A percentile compares a stretch with the other conserved stretches of the same genome.
Evolutionary conservation across 2,113 vertebrate genomes (phyloP).

Genomic region (western clawed frog (Xenopus tropicalis)): DNA sequence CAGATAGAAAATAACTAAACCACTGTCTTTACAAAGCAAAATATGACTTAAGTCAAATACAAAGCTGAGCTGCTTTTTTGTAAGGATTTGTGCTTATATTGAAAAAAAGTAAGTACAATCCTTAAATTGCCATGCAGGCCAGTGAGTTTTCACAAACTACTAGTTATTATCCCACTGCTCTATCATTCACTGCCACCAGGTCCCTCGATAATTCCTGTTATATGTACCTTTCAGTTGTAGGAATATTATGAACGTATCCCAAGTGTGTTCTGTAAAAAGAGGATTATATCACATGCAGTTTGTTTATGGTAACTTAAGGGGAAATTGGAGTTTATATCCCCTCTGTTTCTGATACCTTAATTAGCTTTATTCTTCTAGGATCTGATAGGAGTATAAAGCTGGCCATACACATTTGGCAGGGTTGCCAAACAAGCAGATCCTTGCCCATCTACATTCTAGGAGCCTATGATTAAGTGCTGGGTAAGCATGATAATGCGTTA

Average conservation of each 20-base stretch:
- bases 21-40: too few species aligned
- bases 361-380: too few species aligned
- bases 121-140: conserved; percentile 42
- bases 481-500: too few species aligned
- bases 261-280: conserved; percentile 34
- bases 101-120: conserved; percentile 27
- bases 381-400: too few species aligned
- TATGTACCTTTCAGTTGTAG: conserved; percentile 30
- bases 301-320: conserved; percentile 37
- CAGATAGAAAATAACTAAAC: too few species aligned
- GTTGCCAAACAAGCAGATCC: too few species aligned
- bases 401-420: too few species aligned
- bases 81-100: neutral
- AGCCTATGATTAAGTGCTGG: too few species aligned
- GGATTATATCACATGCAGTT: conserved; percentile 34
- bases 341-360: too few species aligned
- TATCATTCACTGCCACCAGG: conserved; percentile 41
- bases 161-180: conserved; percentile 38
- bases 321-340: conserved; percentile 2
- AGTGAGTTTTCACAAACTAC: conserved; percentile 26
- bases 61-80: too few species aligned
- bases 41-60: too few species aligned
- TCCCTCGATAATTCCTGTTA: conserved; percentile 39
- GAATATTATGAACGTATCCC: conserved; percentile 36
- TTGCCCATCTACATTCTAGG: too few species aligned